phyloP scores from a whole-genome alignment of 2,888 invertebrate genomes.

The Ectemnius lituratus region DNA sequence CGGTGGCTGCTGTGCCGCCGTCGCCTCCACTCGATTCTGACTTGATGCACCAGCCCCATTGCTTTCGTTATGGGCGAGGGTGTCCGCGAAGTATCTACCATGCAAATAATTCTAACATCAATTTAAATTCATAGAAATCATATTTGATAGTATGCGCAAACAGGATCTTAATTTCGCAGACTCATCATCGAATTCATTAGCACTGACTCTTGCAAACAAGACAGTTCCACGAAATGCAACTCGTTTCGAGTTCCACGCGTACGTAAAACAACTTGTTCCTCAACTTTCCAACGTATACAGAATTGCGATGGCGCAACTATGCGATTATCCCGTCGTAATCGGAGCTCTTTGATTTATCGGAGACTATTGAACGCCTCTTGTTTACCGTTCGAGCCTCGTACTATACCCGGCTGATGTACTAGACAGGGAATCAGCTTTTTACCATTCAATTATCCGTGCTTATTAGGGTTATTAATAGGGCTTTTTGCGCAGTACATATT shows the following conservation, averaged over 20 bases:
- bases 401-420: no score
- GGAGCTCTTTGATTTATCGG: slow-evolving; percentile 25
- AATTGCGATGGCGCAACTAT: slow-evolving; percentile 25
- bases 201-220: no score
- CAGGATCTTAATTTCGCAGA: no score
- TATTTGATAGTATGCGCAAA: no score
- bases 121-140: no score
- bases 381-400: not conserved
- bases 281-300: slow-evolving; percentile 21
- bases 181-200: no score
- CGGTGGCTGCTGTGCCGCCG: slow-evolving; percentile 65
- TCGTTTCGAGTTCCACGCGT: not conserved
- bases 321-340: slow-evolving; percentile 42
- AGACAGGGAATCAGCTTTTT: no score
- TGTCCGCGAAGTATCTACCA: slow-evolving; percentile 79
- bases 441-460: no score
- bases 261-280: slow-evolving; percentile 24
- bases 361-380: slow-evolving; percentile 23
- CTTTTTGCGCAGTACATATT: no score
- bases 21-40: slow-evolving; percentile 60
- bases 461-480: no score
- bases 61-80: slow-evolving; percentile 78
- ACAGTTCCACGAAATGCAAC: no score
- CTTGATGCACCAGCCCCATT: slow-evolving; percentile 66
- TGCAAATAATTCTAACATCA: not conserved